These are phyloP conservation scores for Conomelus anceps DNA, from an alignment of 2,888 invertebrate genomes.

Conservation along the genomic window DNA sequence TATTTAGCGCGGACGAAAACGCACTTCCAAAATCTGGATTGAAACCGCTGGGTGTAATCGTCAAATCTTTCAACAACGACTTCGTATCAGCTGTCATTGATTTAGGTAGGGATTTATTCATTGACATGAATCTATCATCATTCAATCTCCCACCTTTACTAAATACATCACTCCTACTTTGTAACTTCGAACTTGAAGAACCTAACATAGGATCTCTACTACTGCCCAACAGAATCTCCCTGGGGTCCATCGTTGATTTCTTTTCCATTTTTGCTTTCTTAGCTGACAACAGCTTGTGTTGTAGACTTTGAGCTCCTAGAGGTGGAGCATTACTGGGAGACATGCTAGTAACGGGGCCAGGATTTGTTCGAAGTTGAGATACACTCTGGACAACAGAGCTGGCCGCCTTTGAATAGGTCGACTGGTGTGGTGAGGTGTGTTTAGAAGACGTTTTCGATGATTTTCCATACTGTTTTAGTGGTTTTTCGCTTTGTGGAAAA, in stretches of 20 bases:
- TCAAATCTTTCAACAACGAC: background rate
- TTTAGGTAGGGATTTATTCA: background rate
- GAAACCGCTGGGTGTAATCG: background rate
- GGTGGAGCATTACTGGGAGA: background rate
- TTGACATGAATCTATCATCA: background rate
- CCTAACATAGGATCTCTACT: background rate
- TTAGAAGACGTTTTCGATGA: background rate
- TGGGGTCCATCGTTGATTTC: background rate
- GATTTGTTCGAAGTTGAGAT: background rate
- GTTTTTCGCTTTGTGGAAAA: too few species aligned
- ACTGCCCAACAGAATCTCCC: background rate
- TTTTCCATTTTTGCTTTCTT: constrained; percentile 9
- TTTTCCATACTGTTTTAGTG: background rate
- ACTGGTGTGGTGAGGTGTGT: background rate
- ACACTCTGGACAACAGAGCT: background rate
- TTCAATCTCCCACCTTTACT: background rate
- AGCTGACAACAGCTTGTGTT: constrained; percentile 20
- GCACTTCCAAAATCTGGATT: background rate
- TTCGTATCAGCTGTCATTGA: background rate
- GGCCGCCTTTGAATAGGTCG: background rate
- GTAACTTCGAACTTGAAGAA: background rate
- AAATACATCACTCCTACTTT: background rate
- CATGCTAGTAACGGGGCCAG: background rate
- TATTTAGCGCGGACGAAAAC: background rate
- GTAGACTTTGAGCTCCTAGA: constrained; percentile 10